A percentile compares a stretch with the other conserved stretches of the same genome.
Evolutionary conservation across 2,797 vertebrate genomes (phyloP).

Genomic region (Trachops cirrhosus): DNA sequence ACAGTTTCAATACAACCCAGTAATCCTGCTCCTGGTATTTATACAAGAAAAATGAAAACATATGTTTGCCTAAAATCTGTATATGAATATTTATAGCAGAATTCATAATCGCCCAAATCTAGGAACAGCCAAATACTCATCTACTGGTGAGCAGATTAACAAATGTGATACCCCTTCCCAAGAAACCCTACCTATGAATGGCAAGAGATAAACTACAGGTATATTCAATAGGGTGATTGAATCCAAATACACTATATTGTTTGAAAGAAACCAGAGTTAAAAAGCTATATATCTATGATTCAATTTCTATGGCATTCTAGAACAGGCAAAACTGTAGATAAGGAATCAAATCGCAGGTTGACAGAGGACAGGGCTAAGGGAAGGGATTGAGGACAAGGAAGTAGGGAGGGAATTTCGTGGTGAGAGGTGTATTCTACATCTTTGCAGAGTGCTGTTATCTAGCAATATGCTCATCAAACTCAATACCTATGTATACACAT

Average conservation of each 20-base stretch:
- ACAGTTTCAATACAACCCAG: not conserved
- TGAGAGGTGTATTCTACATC: not conserved
- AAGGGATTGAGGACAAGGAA: not conserved
- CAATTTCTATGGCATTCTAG: not conserved
- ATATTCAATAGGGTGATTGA: not conserved
- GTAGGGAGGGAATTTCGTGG: not conserved
- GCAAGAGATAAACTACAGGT: not conserved
- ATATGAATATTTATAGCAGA: not conserved
- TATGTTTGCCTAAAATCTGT: not conserved
- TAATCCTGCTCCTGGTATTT: not conserved
- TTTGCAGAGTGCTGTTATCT: not conserved
- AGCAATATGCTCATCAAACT: not conserved
- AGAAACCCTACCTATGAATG: not conserved
- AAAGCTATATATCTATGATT: not conserved
- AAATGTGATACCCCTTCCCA: not conserved
- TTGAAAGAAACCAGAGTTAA: not conserved
- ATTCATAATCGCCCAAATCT: not conserved
- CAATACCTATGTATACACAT: not conserved
- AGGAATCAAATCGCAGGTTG: not conserved
- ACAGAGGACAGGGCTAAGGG: not conserved
- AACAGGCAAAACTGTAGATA: not conserved
- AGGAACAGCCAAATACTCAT: not conserved
- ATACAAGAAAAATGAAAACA: slow-evolving; percentile 7
- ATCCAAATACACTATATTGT: not conserved
- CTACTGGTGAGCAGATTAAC: not conserved